phyloP scores from a whole-genome alignment of 1,140 invertebrate genomes.

The Gonioctena quinquepunctata region DNA sequence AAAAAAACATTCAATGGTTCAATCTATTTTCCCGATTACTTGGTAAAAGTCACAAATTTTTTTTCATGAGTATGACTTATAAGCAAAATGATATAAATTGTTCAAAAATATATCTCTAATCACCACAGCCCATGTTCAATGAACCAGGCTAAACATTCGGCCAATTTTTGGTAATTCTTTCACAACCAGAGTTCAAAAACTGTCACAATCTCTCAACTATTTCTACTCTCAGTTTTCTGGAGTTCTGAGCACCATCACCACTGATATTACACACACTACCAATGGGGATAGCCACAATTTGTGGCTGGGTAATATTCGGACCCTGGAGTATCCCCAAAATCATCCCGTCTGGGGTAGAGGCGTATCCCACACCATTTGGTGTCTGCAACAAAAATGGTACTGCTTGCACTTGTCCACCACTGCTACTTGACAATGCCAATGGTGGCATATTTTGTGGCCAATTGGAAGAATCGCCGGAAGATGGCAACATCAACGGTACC shows the following conservation, averaged over 20 bases:
- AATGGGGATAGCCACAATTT: slow-evolving; percentile 30
- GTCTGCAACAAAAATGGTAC: slow-evolving; percentile 31
- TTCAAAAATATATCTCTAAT: too few species aligned
- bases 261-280: slow-evolving; percentile 10
- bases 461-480: background rate
- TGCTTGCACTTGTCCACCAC: slow-evolving; percentile 15
- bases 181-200: background rate
- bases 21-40: too few species aligned
- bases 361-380: slow-evolving; percentile 22
- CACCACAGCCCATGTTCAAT: too few species aligned
- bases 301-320: slow-evolving; percentile 17
- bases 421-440: background rate
- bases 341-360: slow-evolving; percentile 30
- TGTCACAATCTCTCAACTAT: too few species aligned
- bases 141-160: too few species aligned
- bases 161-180: background rate
- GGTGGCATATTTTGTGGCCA: background rate
- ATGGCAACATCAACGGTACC: background rate
- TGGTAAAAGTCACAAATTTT: too few species aligned
- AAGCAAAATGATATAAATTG: too few species aligned
- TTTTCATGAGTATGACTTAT: too few species aligned
- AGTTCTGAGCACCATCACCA: background rate
- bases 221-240: background rate
- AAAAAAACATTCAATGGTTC: too few species aligned
- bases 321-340: slow-evolving; percentile 30